Evolutionary conservation across 2,113 vertebrate species (phyloP), one percentile per base, ranked within the genome.

Genomic region (Empidonax traillii): DNA sequence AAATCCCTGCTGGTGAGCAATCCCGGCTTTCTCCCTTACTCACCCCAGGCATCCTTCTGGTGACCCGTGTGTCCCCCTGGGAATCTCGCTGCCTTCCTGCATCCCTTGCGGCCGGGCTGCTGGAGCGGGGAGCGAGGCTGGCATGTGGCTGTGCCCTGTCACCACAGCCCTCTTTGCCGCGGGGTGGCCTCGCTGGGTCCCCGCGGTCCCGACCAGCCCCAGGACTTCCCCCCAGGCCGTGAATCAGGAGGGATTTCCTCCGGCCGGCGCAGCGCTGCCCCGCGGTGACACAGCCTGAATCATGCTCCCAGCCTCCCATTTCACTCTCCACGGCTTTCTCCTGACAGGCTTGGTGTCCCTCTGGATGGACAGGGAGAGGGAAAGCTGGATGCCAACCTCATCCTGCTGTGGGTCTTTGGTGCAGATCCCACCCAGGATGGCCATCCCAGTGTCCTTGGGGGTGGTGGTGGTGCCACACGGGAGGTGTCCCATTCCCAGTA

Each of bases 171-270:
- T 41, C 81, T 30, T 2, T 4, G 5, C 44, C 65, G 37, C 6
- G 52, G 47, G 74, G 10, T 94, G 93, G 69, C 87, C 67, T 3
- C 0, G 0, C 67, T 27, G 72, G 62, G 51, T 71, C 85, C 78
- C 66, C 0, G 2, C 0, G 1, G 69, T 31, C 69, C 82, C 21
- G 1, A 27, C 24, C 75, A 92, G 52, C 93, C 94, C 61, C 93
- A 85, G 85, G 12, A 66, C 65, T 78, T 81, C 37, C 39, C 39
- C 39, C 87, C 90, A 78, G 79, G 63, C 61, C 8, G 2, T 72
- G 85, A 94, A 56, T 82, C 74, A 72, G 53, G 56, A 20, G 75
- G 91, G 91, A 47, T 92, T 90, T 93, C 75, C 96, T 85, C 73
- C 0, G 0, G 53, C 39, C 2, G 2, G 61, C 44, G 56, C 74